Base-by-base conservation (phyloP, 2,888 invertebrate species). In the Diaprepes abbreviatus region DNA sequence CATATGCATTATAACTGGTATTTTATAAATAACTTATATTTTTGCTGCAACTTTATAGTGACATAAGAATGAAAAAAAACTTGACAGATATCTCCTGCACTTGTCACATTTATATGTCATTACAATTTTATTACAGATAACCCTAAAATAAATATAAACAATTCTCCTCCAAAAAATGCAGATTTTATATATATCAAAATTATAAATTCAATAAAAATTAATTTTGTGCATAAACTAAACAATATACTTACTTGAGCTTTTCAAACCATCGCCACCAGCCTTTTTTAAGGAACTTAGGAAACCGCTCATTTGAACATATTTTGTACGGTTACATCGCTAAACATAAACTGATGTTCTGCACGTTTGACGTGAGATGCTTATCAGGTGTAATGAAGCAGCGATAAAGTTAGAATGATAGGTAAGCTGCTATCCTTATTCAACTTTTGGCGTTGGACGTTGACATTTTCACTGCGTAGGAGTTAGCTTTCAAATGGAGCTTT, bases 251-350 rank as follows among this genome's bases (percentile, higher is more conserved):
- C 75, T 71, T 31, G 74, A 71, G 70, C 72, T 74, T 66, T 74
- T 73, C 60, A 71, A 63, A 63, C 66, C 71, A 67, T 73, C 74
- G 71, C 70, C 74, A 67, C 84, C 82, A 77, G 83, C 81, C 74
- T 78, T 83, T 75, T 82, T 84, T 74, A 84, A 80, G n/a, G 83
- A 82, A 79, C 79, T 83, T 74, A 85, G 80, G 75, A 85, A 78
- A 73, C 80, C 81, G 80, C 82, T 83, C 83, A 83, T 83, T 78
- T 77, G 82, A 79, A 77, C 79, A 79, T 78, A 72, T 67, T 73
- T 74, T 76, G 74, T 71, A 74, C 76, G 69, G 66, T 73, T 64
- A 72, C 78, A 80, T 79, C 70, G 73, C 78, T 75, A 72, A 63
- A 66, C 35, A 54, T 31, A 10, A 50, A 66, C 58, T 66, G 45